Evolutionary conservation across 2,888 invertebrate species (phyloP).

Genomic region (Erynnis tages): DNA sequence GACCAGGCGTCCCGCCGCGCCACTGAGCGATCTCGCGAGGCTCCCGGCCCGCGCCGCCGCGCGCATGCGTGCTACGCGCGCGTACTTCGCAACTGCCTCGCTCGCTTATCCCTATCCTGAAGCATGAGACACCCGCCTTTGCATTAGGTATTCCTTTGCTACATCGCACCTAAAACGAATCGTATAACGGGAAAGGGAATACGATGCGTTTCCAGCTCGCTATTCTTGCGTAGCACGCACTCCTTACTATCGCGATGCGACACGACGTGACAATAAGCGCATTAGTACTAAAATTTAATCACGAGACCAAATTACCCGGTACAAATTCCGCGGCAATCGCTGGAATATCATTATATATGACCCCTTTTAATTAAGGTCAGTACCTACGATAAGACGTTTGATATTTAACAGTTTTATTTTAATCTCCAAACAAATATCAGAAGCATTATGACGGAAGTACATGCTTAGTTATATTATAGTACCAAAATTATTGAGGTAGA

Average conservation of each 20-base stretch:
- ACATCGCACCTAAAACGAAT: conserved; percentile 31
- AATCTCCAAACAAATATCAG: background rate
- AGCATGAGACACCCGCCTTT: conserved; percentile 28
- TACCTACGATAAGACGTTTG: conserved; percentile 20
- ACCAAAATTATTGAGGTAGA: no score
- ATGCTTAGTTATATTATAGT: no score
- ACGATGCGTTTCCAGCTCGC: conserved; percentile 38
- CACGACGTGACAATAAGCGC: conserved; percentile 45
- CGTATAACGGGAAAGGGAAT: conserved; percentile 32
- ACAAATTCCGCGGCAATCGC: conserved; percentile 34
- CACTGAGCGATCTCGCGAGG: conserved; percentile 69
- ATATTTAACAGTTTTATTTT: background rate
- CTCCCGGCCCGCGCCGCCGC: conserved; percentile 51
- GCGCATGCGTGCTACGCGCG: conserved; percentile 54
- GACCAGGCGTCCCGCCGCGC: conserved; percentile 77
- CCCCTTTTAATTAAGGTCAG: conserved; percentile 24
- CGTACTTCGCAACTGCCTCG: conserved; percentile 30
- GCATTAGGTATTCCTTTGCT: conserved; percentile 17
- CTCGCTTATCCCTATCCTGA: conserved; percentile 31
- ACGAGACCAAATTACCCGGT: conserved; percentile 37
- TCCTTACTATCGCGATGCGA: conserved; percentile 26
- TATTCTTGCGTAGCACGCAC: conserved; percentile 28
- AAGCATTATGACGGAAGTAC: background rate
- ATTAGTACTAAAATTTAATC: conserved; percentile 53
- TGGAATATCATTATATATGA: conserved; percentile 5